These are phyloP conservation scores for Notodonta ziczac DNA, from an alignment of 2,888 invertebrate species.

Conservation along the genomic window DNA sequence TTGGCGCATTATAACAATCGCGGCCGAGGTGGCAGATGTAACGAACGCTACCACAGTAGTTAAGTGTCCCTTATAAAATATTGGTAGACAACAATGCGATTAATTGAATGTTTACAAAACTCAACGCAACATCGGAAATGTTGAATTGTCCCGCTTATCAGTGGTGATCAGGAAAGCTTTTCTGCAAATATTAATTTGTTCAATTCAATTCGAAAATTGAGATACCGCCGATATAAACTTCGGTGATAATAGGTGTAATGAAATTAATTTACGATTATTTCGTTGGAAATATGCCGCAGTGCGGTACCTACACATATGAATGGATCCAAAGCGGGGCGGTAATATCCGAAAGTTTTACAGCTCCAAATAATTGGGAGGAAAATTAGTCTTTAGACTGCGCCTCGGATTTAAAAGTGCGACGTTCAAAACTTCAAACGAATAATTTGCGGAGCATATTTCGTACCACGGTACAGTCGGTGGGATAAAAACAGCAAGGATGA, in stretches of 20 bases:
- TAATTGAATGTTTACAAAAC: slow-evolving; percentile 68
- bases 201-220: slow-evolving; percentile 41
- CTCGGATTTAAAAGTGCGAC: slow-evolving; percentile 16
- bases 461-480: not conserved
- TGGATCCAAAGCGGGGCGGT: slow-evolving; percentile 35
- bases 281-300: slow-evolving; percentile 38
- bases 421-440: not conserved
- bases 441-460: not conserved
- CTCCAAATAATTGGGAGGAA: slow-evolving; percentile 39
- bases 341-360: slow-evolving; percentile 34
- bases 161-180: slow-evolving; percentile 39
- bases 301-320: slow-evolving; percentile 35
- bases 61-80: slow-evolving; percentile 58
- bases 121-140: slow-evolving; percentile 58
- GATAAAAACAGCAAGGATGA: slow-evolving; percentile 13
- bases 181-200: slow-evolving; percentile 50
- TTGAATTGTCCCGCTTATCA: slow-evolving; percentile 52
- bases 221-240: slow-evolving; percentile 43
- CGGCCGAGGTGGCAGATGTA: slow-evolving; percentile 62
- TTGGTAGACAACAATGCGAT: slow-evolving; percentile 69
- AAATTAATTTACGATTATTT: slow-evolving; percentile 48
- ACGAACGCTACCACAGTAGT: slow-evolving; percentile 51
- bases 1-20: slow-evolving; percentile 35
- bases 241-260: slow-evolving; percentile 40
- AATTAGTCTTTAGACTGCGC: slow-evolving; percentile 35